Conservation (phyloP, 2,888 invertebrate genomes). For the Lycophotia porphyrea region DNA sequence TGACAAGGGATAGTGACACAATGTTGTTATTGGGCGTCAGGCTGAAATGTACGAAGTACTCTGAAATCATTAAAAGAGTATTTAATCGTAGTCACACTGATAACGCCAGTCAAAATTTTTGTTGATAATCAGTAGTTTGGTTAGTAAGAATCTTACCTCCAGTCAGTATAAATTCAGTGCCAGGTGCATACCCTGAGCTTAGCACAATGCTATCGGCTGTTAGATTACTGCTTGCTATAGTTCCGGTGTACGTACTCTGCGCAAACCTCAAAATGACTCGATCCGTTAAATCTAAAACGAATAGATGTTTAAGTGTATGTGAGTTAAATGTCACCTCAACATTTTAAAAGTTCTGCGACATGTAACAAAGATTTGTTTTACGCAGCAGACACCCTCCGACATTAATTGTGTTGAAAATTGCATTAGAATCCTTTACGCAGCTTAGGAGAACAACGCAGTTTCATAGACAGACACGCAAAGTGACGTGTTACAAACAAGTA, state of each 20-base stretch:
- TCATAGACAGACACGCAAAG: too few species aligned
- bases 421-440: too few species aligned
- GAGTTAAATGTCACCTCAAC: too few species aligned
- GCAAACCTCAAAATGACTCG: neutral
- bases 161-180: conserved; percentile 71
- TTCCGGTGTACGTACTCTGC: conserved; percentile 73
- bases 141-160: conserved; percentile 72
- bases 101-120: neutral
- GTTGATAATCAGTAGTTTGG: neutral
- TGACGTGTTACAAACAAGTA: too few species aligned
- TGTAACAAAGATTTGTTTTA: too few species aligned
- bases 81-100: neutral
- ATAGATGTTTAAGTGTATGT: too few species aligned
- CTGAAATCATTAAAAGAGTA: conserved; percentile 68
- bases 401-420: too few species aligned
- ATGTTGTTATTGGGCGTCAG: conserved; percentile 64
- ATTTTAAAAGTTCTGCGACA: too few species aligned
- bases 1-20: conserved; percentile 66
- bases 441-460: too few species aligned
- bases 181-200: conserved; percentile 72
- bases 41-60: conserved; percentile 69
- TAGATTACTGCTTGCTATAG: conserved; percentile 68
- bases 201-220: conserved; percentile 72
- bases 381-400: too few species aligned
- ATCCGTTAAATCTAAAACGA: conserved; percentile 6